Percentiles rank a stretch among this genome's conserved stretches.
These are phyloP conservation scores for Agrotis ipsilon DNA, from an alignment of 2,888 invertebrate species.

Conservation along the genomic window DNA sequence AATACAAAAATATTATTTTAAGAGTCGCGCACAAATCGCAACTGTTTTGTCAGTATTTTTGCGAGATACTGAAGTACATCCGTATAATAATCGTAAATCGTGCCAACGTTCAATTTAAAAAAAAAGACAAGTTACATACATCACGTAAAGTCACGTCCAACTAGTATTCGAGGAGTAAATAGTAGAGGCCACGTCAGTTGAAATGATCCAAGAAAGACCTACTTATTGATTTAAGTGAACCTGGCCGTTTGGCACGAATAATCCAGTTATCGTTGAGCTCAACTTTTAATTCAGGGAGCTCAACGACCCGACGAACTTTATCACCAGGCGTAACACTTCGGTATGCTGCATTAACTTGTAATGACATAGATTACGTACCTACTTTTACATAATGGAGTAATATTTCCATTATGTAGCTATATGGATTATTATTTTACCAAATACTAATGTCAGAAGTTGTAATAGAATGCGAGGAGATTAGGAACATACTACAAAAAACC, in stretches of 20 bases:
- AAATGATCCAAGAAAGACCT: background rate
- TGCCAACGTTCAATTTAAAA: no score
- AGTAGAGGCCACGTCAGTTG: background rate
- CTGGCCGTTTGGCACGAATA: background rate
- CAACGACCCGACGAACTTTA: background rate
- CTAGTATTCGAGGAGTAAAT: background rate
- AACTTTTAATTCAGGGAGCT: slow-evolving; percentile 4
- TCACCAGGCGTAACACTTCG: background rate
- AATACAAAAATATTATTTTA: no score
- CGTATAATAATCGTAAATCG: no score
- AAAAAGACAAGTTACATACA: no score
- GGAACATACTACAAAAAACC: slow-evolving; percentile 8
- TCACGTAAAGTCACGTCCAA: no score
- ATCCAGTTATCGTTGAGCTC: background rate
- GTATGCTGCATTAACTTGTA: slow-evolving; percentile 3
- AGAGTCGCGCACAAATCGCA: no score
- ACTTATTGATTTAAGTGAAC: background rate
- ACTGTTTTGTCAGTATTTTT: no score
- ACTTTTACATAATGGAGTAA: background rate
- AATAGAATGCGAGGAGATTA: background rate
- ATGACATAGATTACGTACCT: background rate
- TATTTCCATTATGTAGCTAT: background rate
- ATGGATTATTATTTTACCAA: background rate
- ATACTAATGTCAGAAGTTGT: background rate
- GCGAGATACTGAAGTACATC: no score